These are phyloP conservation scores for Phylloscopus collybita DNA, from an alignment of 2,797 vertebrate genomes.

Conservation along the genomic window DNA sequence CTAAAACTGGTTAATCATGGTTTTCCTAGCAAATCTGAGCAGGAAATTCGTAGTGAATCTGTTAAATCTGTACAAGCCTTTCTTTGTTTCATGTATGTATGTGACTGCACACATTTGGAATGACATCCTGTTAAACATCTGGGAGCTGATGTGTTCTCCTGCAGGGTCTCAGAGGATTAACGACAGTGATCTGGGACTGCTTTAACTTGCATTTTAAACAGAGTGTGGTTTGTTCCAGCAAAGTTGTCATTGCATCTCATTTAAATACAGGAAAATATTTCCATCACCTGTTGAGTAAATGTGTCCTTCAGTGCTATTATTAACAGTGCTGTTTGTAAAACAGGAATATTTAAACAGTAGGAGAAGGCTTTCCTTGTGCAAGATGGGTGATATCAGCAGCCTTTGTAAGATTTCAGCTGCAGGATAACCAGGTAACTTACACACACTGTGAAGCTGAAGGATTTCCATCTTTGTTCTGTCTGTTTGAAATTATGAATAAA, in stretches of 20 bases:
- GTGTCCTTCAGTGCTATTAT: neutral
- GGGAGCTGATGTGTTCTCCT: neutral
- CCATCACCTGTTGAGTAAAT: neutral
- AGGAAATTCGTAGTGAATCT: neutral
- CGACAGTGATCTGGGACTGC: neutral
- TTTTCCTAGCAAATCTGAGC: neutral
- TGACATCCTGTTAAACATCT: neutral
- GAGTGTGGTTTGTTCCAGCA: neutral
- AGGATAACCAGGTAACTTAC: neutral
- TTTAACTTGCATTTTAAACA: neutral
- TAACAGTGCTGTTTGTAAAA: neutral
- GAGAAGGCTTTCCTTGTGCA: neutral
- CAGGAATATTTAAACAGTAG: neutral
- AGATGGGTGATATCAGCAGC: neutral
- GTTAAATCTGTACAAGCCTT: neutral
- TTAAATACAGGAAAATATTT: constrained; percentile 3
- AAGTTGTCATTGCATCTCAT: neutral
- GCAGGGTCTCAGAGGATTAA: neutral
- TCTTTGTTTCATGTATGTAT: neutral
- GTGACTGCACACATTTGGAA: neutral
- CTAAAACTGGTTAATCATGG: neutral
- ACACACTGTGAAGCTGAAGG: neutral
- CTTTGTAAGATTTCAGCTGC: neutral
- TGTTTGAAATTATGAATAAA: constrained; percentile 8
- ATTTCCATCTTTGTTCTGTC: neutral